Conservation (phyloP, 2,113 vertebrate genomes). For the Malurus elegans region DNA sequence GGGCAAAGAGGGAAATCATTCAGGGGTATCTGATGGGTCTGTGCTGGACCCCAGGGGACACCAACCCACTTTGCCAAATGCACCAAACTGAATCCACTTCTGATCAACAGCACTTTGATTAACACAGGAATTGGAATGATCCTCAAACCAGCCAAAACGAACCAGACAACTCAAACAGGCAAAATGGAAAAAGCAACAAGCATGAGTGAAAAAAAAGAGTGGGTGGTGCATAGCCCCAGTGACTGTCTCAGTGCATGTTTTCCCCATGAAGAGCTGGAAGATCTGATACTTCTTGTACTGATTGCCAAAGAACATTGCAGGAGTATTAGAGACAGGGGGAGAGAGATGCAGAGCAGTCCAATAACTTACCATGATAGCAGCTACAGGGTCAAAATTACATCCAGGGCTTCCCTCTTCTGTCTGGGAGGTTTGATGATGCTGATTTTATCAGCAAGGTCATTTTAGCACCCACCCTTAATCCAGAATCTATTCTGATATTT, state of each 20-base stretch:
- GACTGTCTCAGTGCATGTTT: background rate
- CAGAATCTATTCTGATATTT: constrained; percentile 37
- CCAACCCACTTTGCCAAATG: background rate
- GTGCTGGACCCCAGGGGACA: background rate
- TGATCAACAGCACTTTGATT: background rate
- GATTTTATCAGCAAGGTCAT: constrained; percentile 49
- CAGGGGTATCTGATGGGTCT: background rate
- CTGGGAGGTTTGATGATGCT: background rate
- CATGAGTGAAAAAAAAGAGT: background rate
- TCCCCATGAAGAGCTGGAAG: background rate
- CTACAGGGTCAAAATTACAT: background rate
- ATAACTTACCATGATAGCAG: background rate
- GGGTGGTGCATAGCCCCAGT: background rate
- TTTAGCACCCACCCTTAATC: constrained; percentile 15
- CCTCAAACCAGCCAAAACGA: background rate
- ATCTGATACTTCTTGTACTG: background rate
- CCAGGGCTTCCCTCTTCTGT: background rate
- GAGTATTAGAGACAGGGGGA: background rate
- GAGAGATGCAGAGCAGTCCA: background rate
- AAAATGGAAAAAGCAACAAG: background rate
- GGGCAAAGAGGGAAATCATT: background rate
- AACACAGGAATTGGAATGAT: background rate
- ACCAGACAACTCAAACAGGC: background rate
- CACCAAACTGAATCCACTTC: background rate
- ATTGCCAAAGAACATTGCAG: background rate